These are phyloP conservation scores for Onthophagus sagittarius DNA, from an alignment of 2,888 invertebrate species.

Conservation along the genomic window DNA sequence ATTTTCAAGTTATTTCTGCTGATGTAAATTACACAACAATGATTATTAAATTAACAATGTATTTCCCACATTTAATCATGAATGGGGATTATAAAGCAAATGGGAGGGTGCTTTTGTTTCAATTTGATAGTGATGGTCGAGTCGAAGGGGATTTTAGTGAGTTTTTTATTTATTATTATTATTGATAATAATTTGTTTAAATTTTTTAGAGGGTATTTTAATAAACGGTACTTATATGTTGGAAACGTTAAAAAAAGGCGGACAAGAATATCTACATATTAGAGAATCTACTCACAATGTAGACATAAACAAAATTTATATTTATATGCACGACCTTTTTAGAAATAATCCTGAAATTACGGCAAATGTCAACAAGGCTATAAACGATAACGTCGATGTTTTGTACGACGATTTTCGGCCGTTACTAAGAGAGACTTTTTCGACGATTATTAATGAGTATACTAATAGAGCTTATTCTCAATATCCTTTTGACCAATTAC, in stretches of 20 bases:
- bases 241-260: not conserved
- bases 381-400: constrained; percentile 44
- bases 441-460: constrained; percentile 28
- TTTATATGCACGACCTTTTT: constrained; percentile 35
- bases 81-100: constrained; percentile 15
- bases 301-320: constrained; percentile 27
- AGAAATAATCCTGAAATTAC: constrained; percentile 34
- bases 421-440: constrained; percentile 36
- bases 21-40: constrained; percentile 8
- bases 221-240: constrained; percentile 3
- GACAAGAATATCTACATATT: constrained; percentile 15
- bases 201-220: constrained; percentile 4
- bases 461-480: constrained; percentile 31
- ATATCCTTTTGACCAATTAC: constrained; percentile 34
- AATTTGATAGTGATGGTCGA: constrained; percentile 18
- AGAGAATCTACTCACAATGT: constrained; percentile 26
- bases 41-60: not conserved
- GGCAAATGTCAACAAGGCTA: constrained; percentile 40
- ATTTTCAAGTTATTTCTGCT: constrained; percentile 31
- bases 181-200: not conserved
- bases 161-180: not conserved
- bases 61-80: constrained; percentile 18
- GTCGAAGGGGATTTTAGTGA: constrained; percentile 18
- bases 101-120: constrained; percentile 18
- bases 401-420: constrained; percentile 44